Evolutionary conservation across 2,797 vertebrate species (phyloP), one percentile per base, ranked within the genome.

Genomic region (Nyctalus aviator): DNA sequence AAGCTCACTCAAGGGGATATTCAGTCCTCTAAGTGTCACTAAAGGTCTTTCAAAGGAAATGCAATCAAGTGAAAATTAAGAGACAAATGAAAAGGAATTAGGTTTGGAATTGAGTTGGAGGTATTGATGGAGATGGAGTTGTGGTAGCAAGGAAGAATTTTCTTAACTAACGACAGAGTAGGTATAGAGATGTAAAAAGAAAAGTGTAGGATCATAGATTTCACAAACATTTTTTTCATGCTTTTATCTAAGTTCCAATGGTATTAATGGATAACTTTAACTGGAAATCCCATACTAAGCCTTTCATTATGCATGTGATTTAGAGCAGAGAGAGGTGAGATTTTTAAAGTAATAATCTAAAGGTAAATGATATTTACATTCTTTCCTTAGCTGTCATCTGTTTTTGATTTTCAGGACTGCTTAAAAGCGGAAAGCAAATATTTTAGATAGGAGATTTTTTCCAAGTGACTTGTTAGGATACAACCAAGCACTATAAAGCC

Each of bases 371-470:
- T 79, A 17, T 75, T 88, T 83, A 17, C 20, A 55, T 77, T 75
- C 30, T 84, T 88, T 87, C 20, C 32, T 90, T 57, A 85, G 13
- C 27, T 66, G 57, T 46, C 53, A 78, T 55, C 5, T 53, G 21
- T 41, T 79, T 84, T 82, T 85, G 46, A 62, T 64, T 64, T 93
- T 62, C 32, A 88, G 10, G 2, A 11, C 25, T 64, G 41, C 30
- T 88, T 72, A 53, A 68, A 18, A 83, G 25, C 53, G 90, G 53
- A 78, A 83, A 32, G 62, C 3, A 72, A 72, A 64, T 2, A 81
- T 78, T 71, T 94, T 55, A 82, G 72, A 91, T 32, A 72, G 18
- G 84, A 71, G 7, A 15, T 59, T 44, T n/a, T 76, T 95, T 83
- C 48, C 53, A 53, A 6, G 32, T 75, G 50, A 55, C 27, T 15